These are phyloP conservation scores for Cepaea hortensis DNA, from an alignment of 2,888 invertebrate genomes.

Conservation along the genomic window DNA sequence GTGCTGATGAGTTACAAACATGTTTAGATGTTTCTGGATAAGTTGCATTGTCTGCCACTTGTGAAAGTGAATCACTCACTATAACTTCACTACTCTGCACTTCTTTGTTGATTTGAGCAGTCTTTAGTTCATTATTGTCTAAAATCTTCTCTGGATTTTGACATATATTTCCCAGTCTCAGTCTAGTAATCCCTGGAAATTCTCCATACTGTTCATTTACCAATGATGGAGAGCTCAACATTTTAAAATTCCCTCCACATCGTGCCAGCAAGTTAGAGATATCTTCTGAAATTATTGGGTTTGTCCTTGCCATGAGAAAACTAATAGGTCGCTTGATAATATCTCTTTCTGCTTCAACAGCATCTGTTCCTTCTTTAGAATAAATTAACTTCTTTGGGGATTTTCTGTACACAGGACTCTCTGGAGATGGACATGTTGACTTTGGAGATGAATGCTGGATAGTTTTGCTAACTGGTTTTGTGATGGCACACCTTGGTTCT, in stretches of 20 bases:
- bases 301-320: slow-evolving; percentile 64
- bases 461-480: slow-evolving; percentile 7
- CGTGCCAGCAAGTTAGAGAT: slow-evolving; percentile 42
- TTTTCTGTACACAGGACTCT: slow-evolving; percentile 20
- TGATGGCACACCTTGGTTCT: neutral
- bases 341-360: slow-evolving; percentile 22
- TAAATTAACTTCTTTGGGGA: neutral
- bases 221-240: neutral
- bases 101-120: neutral
- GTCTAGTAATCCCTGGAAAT: slow-evolving; percentile 1
- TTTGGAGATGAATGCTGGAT: slow-evolving; percentile 12
- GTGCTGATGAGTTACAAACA: neutral
- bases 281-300: slow-evolving; percentile 62
- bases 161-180: slow-evolving; percentile 39
- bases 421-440: neutral
- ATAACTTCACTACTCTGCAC: neutral
- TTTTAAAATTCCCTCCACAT: slow-evolving; percentile 25
- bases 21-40: neutral
- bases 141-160: slow-evolving; percentile 30
- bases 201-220: slow-evolving; percentile 15
- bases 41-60: neutral
- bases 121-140: slow-evolving; percentile 22
- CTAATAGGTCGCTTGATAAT: slow-evolving; percentile 60
- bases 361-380: neutral
- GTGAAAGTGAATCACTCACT: neutral